Base-by-base conservation (phyloP, 2,113 vertebrate genomes). In the Calonectris borealis region DNA sequence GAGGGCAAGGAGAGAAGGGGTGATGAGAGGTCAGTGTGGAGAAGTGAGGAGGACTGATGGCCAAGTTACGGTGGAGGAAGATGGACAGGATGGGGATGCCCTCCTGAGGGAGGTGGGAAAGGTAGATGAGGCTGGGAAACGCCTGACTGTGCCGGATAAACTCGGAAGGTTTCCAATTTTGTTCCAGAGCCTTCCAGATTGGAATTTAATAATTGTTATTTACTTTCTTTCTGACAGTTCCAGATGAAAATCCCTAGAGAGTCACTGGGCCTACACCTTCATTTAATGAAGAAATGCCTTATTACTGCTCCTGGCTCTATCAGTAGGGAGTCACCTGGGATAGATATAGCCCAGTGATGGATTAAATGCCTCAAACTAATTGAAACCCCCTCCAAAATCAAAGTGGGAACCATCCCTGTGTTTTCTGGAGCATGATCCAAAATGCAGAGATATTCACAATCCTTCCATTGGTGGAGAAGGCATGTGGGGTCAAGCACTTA, bases 401-500 rank as follows among this genome's bases (percentile, higher is more conserved):
- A 76, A 79, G 13, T 17, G 9, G 18, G 38, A 71, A 36, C 22
- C 17, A 49, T 7, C 16, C 16, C 13, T 66, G 34, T 52, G 19
- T 24, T 95, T 86, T 12, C 68, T 75, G 21, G 27, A 15, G 5
- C 44, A 20, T 16, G 46, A 54, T 8, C 25, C 7, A 64, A 85
- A 91, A 20, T 8, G 7, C 13, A 55, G 13, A 40, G 20, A 6
- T 25, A 46, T n/a, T 71, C 38, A 22, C 13, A 68, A 14, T 32
- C 44, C 26, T 70, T 60, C 54, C 10, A 13, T 5, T 7, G 3
- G 3, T 15, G 21, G 11, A 70, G 31, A 55, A 66, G 27, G 13
- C 10, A 7, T 0, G 1, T n/a, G 36, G 14, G 36, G 18, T 51
- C 9, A 73, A 51, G 18, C 32, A 8, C 6, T 51, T 15, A 32